Base-by-base conservation (phyloP, 1,140 invertebrate species). In the Agrilus planipennis region DNA sequence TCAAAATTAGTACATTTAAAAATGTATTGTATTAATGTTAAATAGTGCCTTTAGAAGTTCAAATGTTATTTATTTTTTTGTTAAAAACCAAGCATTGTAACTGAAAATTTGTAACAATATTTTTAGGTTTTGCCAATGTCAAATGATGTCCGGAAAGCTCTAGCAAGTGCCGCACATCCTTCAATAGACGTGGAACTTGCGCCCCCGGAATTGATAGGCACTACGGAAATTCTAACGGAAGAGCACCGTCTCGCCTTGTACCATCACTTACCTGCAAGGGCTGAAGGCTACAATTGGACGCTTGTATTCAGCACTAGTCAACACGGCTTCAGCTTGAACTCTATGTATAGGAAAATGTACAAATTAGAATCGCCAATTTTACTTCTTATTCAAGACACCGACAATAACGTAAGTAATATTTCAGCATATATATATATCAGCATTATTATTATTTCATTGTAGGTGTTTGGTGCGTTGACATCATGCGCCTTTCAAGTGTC, bases 271-370 rank as follows among this genome's bases (percentile, higher is more conserved):
- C 93, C 93, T 6, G 87, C 92, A 9, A 75, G 94, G 42, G 92
- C 93, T 20, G 89, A 95, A 63, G 86, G 94, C 30, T 98, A 97
- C 64, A 81, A 89, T 34, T 99, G 93, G 94, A 84, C 81, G 12
- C 70, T 96, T 47, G 80, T 91, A 17, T 99, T 96, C 70, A 93
- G 86, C 61, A 94, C 93, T 34, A 90, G 89, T 50, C 84, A 89
- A 58, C 87, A 99, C 70, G 95, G 95, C 25, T 98, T 98, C 73
- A 94, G 89, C 55, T 72, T 99, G 22, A 90, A 91, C 62, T 95
- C 89, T 38, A 80, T 99, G 66, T 99, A 98, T 67, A 73, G 94
- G 55, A 90, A 90, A 64, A 91, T 95, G 88, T 75, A 77, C 42
- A 77, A 81, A 53, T 67, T 90, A 42, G 90, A 96, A 62, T 87